phyloP scores from a whole-genome alignment of 2,113 vertebrate genomes.

The Pelecanus crispus region DNA sequence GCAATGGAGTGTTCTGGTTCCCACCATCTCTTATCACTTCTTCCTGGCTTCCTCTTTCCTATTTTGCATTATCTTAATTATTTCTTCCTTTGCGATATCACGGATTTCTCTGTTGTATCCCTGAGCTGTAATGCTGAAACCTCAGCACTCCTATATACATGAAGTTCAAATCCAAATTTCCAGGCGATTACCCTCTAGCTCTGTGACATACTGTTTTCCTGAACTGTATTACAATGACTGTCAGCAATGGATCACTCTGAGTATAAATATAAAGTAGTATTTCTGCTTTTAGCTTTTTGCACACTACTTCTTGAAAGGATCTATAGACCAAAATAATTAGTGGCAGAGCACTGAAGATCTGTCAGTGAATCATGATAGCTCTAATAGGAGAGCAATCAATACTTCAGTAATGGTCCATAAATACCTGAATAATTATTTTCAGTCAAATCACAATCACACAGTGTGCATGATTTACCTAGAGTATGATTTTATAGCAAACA shows the following conservation, averaged over 20 bases:
- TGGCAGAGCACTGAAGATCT: neutral
- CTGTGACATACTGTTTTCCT: neutral
- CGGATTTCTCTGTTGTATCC: fast-evolving
- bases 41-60: neutral
- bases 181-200: neutral
- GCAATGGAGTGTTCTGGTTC: neutral
- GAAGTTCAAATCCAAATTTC: neutral
- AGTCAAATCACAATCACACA: neutral
- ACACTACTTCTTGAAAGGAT: neutral
- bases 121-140: neutral
- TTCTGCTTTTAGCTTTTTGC: neutral
- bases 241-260: neutral
- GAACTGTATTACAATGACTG: neutral
- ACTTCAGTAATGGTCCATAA: neutral
- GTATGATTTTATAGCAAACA: neutral
- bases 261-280: neutral
- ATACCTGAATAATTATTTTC: neutral
- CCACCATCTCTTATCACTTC: neutral
- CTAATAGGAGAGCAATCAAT: neutral
- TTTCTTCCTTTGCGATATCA: neutral
- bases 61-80: neutral
- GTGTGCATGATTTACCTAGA: neutral
- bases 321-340: neutral
- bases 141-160: neutral
- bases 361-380: neutral